phyloP scores from a whole-genome alignment of 2,113 vertebrate genomes.

The Nesogale talazaci region DNA sequence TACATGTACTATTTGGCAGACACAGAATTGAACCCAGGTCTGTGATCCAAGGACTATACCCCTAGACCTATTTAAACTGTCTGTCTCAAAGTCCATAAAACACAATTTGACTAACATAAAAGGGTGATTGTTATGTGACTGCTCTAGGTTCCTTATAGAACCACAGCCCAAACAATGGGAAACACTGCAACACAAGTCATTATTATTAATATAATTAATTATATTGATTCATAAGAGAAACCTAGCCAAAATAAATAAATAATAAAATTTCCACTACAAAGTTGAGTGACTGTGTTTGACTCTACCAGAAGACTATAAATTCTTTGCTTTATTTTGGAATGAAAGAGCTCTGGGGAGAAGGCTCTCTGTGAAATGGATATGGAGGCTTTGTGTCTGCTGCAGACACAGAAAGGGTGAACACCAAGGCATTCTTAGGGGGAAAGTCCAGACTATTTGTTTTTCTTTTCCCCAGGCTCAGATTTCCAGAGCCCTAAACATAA shows the following conservation, averaged over 20 bases:
- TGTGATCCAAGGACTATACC: neutral
- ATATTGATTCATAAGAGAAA: conserved; percentile 7
- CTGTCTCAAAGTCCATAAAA: neutral
- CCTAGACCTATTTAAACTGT: neutral
- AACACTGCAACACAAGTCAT: neutral
- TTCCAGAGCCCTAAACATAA: conserved; percentile 64
- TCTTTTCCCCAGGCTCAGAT: conserved; percentile 61
- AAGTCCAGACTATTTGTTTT: conserved; percentile 61
- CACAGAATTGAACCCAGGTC: neutral
- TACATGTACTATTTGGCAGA: neutral
- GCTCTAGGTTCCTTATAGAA: neutral
- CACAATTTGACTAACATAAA: neutral
- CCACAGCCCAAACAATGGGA: neutral
- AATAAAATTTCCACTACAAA: conserved; percentile 23
- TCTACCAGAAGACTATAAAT: conserved; percentile 39
- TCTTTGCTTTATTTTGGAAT: conserved; percentile 12
- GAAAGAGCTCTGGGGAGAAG: conserved; percentile 32
- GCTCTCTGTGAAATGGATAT: conserved; percentile 32
- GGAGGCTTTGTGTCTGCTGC: conserved; percentile 7
- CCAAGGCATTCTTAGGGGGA: conserved; percentile 48
- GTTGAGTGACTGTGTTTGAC: conserved; percentile 32
- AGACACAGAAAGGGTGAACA: conserved; percentile 14
- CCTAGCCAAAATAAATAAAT: conserved; percentile 5
- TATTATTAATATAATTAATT: conserved; percentile 19
- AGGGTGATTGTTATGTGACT: neutral